A percentile compares a stretch with the other conserved stretches of the same genome.
phyloP scores from a whole-genome alignment of 2,113 vertebrate genomes.

The Cottus gobio region DNA sequence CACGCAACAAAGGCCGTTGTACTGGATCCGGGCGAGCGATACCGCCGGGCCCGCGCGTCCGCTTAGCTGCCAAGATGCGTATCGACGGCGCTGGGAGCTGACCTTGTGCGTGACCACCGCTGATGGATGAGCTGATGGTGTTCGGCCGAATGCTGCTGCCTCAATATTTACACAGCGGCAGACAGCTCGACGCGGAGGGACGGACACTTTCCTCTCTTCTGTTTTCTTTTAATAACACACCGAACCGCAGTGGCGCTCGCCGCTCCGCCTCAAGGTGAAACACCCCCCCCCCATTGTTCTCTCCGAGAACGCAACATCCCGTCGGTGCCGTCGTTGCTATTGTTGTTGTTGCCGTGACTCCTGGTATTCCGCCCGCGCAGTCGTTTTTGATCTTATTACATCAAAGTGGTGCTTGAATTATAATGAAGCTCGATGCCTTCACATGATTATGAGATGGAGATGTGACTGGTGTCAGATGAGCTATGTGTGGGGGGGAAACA shows the following conservation, averaged over 20 bases:
- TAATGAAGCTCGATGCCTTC: slow-evolving; percentile 55
- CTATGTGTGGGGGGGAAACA: slow-evolving; percentile 17
- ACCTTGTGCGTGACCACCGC: slow-evolving; percentile 63
- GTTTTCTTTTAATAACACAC: slow-evolving; percentile 29
- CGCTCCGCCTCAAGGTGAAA: slow-evolving; percentile 51
- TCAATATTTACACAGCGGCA: slow-evolving; percentile 54
- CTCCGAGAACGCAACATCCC: slow-evolving; percentile 54
- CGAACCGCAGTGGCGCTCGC: slow-evolving; percentile 14
- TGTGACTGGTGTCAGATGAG: slow-evolving; percentile 49
- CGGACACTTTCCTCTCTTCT: slow-evolving; percentile 1
- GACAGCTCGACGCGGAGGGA: neutral
- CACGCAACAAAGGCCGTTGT: slow-evolving; percentile 59
- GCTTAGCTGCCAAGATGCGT: slow-evolving; percentile 49
- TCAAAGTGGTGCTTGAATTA: slow-evolving; percentile 64
- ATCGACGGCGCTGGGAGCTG: slow-evolving; percentile 39
- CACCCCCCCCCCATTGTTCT: slow-evolving; percentile 46
- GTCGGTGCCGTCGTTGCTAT: slow-evolving; percentile 58
- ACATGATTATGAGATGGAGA: slow-evolving; percentile 60
- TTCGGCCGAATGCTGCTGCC: slow-evolving; percentile 50
- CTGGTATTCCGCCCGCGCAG: slow-evolving; percentile 53
- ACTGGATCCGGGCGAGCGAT: slow-evolving; percentile 45
- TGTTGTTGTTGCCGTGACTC: slow-evolving; percentile 54
- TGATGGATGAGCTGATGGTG: slow-evolving; percentile 62
- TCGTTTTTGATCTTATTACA: slow-evolving; percentile 73
- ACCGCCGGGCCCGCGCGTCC: slow-evolving; percentile 1